phyloP scores from a whole-genome alignment of 2,888 invertebrate species.

The Quadroppia sp. region DNA sequence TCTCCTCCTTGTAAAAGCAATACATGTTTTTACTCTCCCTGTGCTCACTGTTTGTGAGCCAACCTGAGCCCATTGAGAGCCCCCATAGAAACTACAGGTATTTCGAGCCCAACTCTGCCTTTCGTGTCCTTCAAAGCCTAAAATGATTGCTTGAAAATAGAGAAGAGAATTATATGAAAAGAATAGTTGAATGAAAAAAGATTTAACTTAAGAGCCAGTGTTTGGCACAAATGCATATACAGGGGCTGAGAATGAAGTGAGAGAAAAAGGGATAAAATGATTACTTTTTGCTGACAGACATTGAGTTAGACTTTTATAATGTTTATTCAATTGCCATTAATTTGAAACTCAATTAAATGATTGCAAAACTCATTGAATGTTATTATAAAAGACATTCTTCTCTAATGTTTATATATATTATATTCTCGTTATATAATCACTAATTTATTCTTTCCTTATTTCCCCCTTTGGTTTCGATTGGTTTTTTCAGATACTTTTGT shows the following conservation, averaged over 20 bases:
- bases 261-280: too few relatives aligned
- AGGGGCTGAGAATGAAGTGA: not conserved
- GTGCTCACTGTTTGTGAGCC: not conserved
- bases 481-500: too few relatives aligned
- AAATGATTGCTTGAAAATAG: not conserved
- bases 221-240: not conserved
- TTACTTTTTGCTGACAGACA: not conserved
- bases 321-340: not conserved
- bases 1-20: too few relatives aligned
- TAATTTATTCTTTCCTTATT: not conserved
- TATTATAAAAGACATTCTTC: not conserved
- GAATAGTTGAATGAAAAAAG: not conserved
- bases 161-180: not conserved
- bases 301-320: not conserved
- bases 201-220: not conserved
- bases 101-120: not conserved
- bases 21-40: too few relatives aligned
- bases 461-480: not conserved
- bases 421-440: not conserved
- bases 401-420: not conserved
- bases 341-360: not conserved
- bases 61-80: not conserved
- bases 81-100: conserved; percentile 19
- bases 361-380: not conserved
- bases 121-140: not conserved